A percentile compares a stretch with the other conserved stretches of the same genome.
These are phyloP conservation scores for Nyctibius grandis DNA, from an alignment of 2,797 vertebrate species.

Conservation along the genomic window DNA sequence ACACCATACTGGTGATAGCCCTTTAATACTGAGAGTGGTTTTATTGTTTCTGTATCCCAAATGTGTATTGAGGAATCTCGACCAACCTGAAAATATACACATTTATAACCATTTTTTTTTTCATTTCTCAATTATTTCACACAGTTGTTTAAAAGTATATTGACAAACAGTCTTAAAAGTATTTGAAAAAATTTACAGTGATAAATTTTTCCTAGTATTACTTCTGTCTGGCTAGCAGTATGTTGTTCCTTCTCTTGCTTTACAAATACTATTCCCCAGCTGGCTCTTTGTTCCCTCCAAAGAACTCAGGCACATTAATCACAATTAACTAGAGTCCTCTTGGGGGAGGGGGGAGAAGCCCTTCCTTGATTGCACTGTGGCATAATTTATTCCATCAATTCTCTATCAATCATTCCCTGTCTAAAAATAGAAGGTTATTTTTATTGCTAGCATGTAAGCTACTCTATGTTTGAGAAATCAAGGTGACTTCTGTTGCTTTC, in stretches of 20 bases:
- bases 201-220: neutral
- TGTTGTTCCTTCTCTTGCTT: neutral
- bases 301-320: neutral
- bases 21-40: constrained; percentile 92
- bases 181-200: neutral
- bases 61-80: constrained; percentile 93
- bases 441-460: neutral
- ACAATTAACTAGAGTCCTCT: neutral
- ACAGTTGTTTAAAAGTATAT: neutral
- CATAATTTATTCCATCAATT: constrained; percentile 15
- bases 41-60: constrained; percentile 95
- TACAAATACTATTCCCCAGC: neutral
- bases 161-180: neutral
- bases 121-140: neutral
- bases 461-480: neutral
- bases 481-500: neutral
- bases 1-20: constrained; percentile 96
- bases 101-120: neutral
- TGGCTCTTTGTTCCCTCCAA: neutral
- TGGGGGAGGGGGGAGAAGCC: fast-evolving
- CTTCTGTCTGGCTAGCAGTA: neutral
- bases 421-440: constrained; percentile 35
- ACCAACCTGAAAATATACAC: constrained; percentile 83
- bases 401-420: neutral
- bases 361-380: neutral